Evolutionary conservation across 2,888 invertebrate species (phyloP), one percentile per base, ranked within the genome.

Genomic region (Andrena marginata): DNA sequence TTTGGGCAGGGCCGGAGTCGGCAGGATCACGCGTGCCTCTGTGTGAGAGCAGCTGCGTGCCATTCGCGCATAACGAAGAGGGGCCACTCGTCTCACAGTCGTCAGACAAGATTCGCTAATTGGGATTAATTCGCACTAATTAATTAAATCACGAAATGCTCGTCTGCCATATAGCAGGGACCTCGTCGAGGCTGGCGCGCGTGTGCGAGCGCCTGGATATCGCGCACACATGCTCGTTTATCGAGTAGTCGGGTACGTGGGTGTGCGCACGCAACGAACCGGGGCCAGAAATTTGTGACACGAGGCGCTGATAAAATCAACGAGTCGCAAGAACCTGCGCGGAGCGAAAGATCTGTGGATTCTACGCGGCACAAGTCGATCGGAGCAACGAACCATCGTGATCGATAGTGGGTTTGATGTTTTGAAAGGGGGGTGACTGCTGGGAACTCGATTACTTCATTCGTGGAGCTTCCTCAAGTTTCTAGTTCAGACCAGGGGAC

Each of bases 51-150:
- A 84, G 77, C 77, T 74, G 85, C 77, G 83, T 63, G 72, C 74
- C 80, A 70, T 77, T 88, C 80, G 79, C 70, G 70, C 75, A 81
- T 85, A 86, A 87, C 87, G 88, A 88, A 83, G 85, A 87, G 87
- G 62, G 64, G 74, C 76, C 81, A 82, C 83, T 85, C 84, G 73
- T 65, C 81, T 87, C 84, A 51, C 85, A 89, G 85, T 88, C 85
- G 84, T 87, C 88, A 85, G 86, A 87, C 91, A 91, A 90, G 91
- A 83, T 88, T 87, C 87, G 80, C 91, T 92, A 92, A 92, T 92
- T 92, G 91, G 92, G 91, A 92, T 91, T 92, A 92, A 92, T 92
- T 91, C 88, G 88, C 85, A 85, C 89, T 92, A 90, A 92, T 92
- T 92, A 92, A 92, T 92, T 91, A 90, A 92, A 92, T 92, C 91